phyloP scores from a whole-genome alignment of 2,888 invertebrate species.

The Alloplasta piceator region DNA sequence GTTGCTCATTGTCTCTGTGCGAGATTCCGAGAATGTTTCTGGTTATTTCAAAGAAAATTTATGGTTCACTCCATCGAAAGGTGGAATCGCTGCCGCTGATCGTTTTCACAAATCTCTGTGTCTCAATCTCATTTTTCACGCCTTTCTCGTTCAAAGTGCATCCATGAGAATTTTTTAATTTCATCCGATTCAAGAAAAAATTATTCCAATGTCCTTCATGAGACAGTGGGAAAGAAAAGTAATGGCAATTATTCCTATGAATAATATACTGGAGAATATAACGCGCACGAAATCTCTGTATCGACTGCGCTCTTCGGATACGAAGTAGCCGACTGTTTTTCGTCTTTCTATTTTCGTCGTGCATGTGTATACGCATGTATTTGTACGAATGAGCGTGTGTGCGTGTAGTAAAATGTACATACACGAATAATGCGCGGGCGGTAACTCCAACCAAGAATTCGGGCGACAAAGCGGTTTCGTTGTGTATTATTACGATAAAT shows the following conservation, averaged over 20 bases:
- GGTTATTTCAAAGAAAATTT: too few species aligned
- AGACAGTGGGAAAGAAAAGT: neutral
- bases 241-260: slow-evolving; percentile 9
- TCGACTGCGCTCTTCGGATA: slow-evolving; percentile 56
- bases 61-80: too few species aligned
- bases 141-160: too few species aligned
- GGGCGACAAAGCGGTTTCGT: too few species aligned
- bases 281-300: slow-evolving; percentile 38
- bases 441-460: neutral
- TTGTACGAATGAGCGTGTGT: neutral
- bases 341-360: slow-evolving; percentile 57
- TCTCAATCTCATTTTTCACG: too few species aligned
- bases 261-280: slow-evolving; percentile 8
- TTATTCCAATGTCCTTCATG: neutral
- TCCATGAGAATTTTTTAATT: neutral
- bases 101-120: too few species aligned
- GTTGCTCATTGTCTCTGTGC: too few species aligned
- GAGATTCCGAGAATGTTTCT: too few species aligned
- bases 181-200: neutral
- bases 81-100: too few species aligned
- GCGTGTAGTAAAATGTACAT: too few species aligned
- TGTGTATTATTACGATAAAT: too few species aligned
- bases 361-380: slow-evolving; percentile 15
- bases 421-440: neutral
- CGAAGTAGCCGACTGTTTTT: slow-evolving; percentile 49